Evolutionary conservation across 2,113 vertebrate genomes (phyloP), one percentile per base, ranked within the genome.

Genomic region (Laticauda laticaudata): DNA sequence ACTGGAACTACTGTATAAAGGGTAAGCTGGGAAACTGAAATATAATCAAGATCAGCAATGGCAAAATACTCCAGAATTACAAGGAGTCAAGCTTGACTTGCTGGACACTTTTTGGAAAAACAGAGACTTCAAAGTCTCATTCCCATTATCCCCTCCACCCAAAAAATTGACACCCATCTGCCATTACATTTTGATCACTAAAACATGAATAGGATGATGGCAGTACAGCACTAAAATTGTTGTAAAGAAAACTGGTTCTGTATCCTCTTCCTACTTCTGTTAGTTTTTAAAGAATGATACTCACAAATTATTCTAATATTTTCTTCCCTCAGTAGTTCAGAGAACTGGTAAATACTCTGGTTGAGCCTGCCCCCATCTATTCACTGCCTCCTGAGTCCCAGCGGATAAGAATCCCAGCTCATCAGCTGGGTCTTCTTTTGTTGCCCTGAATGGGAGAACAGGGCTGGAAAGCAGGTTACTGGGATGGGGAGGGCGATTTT

Each of bases 271-370:
- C 1, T 43, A 14, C 23, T 75, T 54, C 75, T 5, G 6, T 39
- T 21, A 6, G 10, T 23, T 69, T 90, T 93, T 93, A 86, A 57
- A 86, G 64, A 86, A 54, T 93, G 81, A 26, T 34, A 69, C 87
- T 56, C 86, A 92, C 18, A 90, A 48, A 92, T 90, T 69, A 90
- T 94, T 94, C 88, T 90, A 94, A 90, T 90, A 90, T 61, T 92
- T 69, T 21, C 45, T 87, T 21, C 6, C 88, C 81, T 87, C 75
- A 48, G 48, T 51, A 51, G 48, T 51, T 51, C 48, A 51, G 48
- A 51, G 48, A 51, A 51, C 48, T 51, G 48, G 1, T 51, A 51
- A 9, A 51, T 8, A 51, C 48, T 51, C 48, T 51, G 48, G 48
- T 51, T 51, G 48, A 7, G 8, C 48, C 48, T 51, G 48, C 48